Percentiles rank a stretch among this genome's conserved stretches.
Evolutionary conservation across 2,888 invertebrate species (phyloP).

Genomic region (Hipparchia semele): DNA sequence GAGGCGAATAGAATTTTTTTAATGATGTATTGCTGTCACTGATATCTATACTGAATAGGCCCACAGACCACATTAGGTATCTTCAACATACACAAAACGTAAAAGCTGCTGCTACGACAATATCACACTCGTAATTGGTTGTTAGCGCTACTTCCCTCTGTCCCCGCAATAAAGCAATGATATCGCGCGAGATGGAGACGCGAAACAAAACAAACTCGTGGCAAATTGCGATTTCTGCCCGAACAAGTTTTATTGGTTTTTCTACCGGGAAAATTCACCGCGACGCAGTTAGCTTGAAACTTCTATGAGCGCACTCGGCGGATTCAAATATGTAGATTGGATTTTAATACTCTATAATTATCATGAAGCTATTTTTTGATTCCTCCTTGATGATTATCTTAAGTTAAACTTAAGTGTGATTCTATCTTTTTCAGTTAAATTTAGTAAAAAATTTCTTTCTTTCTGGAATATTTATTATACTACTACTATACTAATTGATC

Average conservation of each 20-base stretch:
- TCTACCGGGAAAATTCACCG: constrained; percentile 45
- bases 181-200: constrained; percentile 34
- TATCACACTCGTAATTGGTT: constrained; percentile 1
- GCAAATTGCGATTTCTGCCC: constrained; percentile 69
- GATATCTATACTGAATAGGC: neutral
- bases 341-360: constrained; percentile 17
- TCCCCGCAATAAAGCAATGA: constrained; percentile 49
- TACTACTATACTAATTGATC: too few relatives aligned
- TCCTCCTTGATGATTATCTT: neutral
- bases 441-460: too few relatives aligned
- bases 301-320: constrained; percentile 31
- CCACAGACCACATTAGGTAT: neutral
- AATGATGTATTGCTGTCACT: too few relatives aligned
- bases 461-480: too few relatives aligned
- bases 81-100: neutral
- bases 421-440: too few relatives aligned
- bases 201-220: constrained; percentile 47
- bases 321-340: constrained; percentile 22
- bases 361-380: too few relatives aligned
- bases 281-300: constrained; percentile 32
- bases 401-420: neutral
- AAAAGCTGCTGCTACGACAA: neutral
- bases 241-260: constrained; percentile 71
- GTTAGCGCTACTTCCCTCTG: neutral
- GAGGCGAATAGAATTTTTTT: too few relatives aligned